These are phyloP conservation scores for Labia minor DNA, from an alignment of 2,888 invertebrate species.

Conservation along the genomic window DNA sequence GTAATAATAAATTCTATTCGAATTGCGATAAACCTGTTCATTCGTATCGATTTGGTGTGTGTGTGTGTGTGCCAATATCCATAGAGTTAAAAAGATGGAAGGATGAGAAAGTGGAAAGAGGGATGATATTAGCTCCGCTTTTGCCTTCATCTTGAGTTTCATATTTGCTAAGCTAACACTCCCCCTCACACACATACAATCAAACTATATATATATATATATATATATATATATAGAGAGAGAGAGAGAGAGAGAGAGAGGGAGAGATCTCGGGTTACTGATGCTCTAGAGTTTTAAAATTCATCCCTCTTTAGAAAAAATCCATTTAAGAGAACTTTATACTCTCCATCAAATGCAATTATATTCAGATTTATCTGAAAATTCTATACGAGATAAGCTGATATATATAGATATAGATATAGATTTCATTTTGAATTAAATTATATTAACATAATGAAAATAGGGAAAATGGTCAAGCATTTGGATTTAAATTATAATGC, in stretches of 20 bases:
- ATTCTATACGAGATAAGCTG: not conserved
- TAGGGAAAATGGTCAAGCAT: no score
- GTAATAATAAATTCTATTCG: not conserved
- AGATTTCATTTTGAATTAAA: no score
- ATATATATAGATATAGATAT: not conserved
- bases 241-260: no score
- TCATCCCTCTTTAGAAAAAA: slow-evolving; percentile 9
- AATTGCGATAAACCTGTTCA: not conserved
- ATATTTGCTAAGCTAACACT: slow-evolving; percentile 7
- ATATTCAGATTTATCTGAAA: slow-evolving; percentile 8
- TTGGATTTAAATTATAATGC: no score
- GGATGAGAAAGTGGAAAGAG: not conserved
- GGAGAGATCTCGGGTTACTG: not conserved
- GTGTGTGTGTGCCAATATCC: slow-evolving; percentile 8
- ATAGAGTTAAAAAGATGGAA: not conserved
- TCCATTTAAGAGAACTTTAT: slow-evolving; percentile 13
- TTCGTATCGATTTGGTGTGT: not conserved
- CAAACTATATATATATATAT: no score
- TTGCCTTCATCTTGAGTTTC: slow-evolving; percentile 13
- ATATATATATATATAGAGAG: no score
- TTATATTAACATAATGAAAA: no score
- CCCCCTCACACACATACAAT: not conserved
- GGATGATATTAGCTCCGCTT: slow-evolving; percentile 2
- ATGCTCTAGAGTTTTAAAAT: not conserved
- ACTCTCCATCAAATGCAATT: not conserved